Conservation (phyloP, 2,113 vertebrate genomes). For the Marcusenius ussheri region DNA sequence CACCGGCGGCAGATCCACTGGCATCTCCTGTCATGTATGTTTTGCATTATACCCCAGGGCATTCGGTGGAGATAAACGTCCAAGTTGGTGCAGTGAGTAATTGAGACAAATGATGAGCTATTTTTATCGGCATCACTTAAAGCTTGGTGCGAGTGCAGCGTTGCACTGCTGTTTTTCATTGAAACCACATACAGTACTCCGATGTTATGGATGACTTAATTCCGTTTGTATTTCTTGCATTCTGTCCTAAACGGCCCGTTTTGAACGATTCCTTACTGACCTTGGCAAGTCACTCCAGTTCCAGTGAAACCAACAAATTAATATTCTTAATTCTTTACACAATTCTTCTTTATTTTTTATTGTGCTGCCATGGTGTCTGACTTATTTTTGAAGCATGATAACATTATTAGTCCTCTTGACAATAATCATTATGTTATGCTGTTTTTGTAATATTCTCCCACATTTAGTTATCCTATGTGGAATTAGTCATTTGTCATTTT, state of each 20-base stretch:
- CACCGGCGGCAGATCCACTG: neutral
- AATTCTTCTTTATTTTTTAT: neutral
- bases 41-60: neutral
- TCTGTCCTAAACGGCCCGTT: neutral
- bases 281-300: slow-evolving; percentile 1
- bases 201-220: neutral
- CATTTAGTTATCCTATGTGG: neutral
- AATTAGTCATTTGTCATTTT: neutral
- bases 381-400: neutral
- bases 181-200: neutral
- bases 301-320: slow-evolving; percentile 8
- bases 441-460: neutral
- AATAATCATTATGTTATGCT: neutral
- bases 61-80: neutral
- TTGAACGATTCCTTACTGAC: slow-evolving; percentile 13
- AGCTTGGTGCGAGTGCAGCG: neutral
- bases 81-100: neutral
- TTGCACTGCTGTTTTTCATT: neutral
- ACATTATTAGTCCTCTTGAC: neutral
- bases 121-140: neutral
- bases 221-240: neutral
- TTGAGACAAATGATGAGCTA: slow-evolving; percentile 13
- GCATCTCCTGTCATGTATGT: neutral
- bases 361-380: neutral
- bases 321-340: slow-evolving; percentile 4